Evolutionary conservation across 2,797 vertebrate genomes (phyloP).

Genomic region (Macropodus opercularis): DNA sequence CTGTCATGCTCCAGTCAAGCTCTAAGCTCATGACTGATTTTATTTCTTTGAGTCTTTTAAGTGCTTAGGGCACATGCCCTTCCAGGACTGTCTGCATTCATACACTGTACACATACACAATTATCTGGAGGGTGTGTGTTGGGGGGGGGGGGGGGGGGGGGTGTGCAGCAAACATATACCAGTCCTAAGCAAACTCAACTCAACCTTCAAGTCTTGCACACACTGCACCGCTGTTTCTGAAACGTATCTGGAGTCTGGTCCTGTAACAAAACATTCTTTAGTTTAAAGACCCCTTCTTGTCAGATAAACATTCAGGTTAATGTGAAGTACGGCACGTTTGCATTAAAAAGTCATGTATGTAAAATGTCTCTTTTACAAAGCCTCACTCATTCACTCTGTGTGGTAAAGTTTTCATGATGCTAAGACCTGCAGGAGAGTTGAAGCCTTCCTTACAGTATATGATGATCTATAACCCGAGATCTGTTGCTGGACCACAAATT

Average conservation of each 20-base stretch:
- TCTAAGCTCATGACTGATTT: conserved; percentile 27
- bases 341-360: conserved; percentile 48
- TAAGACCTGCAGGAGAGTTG: conserved; percentile 7
- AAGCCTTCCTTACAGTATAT: conserved; percentile 7
- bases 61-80: conserved; percentile 10
- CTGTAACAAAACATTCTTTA: conserved; percentile 14
- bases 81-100: conserved; percentile 32
- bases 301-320: conserved; percentile 25
- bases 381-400: conserved; percentile 30
- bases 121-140: too few species aligned
- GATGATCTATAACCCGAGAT: conserved; percentile 21
- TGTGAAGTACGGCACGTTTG: conserved; percentile 7
- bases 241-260: conserved; percentile 46
- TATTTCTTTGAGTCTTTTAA: conserved; percentile 17
- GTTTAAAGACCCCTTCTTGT: conserved; percentile 5
- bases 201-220: conserved; percentile 34
- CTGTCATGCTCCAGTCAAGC: conserved; percentile 31
- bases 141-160: too few species aligned
- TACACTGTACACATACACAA: too few species aligned
- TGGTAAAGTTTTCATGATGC: conserved; percentile 22
- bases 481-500: conserved; percentile 10
- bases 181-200: conserved; percentile 51
- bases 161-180: conserved; percentile 49
- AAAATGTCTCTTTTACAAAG: too few species aligned
- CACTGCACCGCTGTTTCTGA: conserved; percentile 38